Base-by-base conservation (phyloP, 2,113 vertebrate species). In the Pampusana beccarii region DNA sequence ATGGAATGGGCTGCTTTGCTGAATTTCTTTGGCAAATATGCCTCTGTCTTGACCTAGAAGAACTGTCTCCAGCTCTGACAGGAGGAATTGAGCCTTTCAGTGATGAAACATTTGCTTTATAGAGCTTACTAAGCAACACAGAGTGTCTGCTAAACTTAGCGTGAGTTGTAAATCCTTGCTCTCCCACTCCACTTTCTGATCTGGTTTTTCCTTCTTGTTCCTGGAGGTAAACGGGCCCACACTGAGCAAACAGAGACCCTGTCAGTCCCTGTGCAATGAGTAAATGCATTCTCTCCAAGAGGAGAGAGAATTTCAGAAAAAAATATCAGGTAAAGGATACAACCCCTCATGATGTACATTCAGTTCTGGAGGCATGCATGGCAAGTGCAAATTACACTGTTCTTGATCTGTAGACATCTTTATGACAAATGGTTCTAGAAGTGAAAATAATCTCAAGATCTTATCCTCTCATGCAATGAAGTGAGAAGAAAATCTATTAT, bases 381-480 rank as follows among this genome's bases (percentile, higher is more conserved):
- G 74, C 21, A 80, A 71, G 58, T 15, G 16, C 42, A 67, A 38
- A 36, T 58, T 42, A 11, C 36, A 13, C 6, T 8, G 13, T 31
- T 53, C 46, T 54, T 62, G 8, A 58, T 71, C 62, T 80, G 0
- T 13, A 64, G 29, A 74, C 25, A 33, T 42, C 80, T 65, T 57
- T 19, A 61, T 66, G 80, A 74, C 75, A 70, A 72, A 69, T 53
- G 33, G 24, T 36, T 40, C 53, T 67, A n/a, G 80, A 65, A 93
- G 86, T 61, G 70, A 87, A 95, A 93, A 92, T 77, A 90, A 92
- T 69, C 92, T 81, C 69, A 13, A 64, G 86, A 87, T 95, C 80
- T 86, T 78, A 40, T 24, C 75, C 56, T 78, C 21, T 50, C 17
- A 2, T 25, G 74, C 66, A 61, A 60, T 73, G 53, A 50, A 77